A percentile compares a stretch with the other conserved stretches of the same genome.
Conservation (phyloP, 2,888 invertebrate species). For the Physocephala rufipes region DNA sequence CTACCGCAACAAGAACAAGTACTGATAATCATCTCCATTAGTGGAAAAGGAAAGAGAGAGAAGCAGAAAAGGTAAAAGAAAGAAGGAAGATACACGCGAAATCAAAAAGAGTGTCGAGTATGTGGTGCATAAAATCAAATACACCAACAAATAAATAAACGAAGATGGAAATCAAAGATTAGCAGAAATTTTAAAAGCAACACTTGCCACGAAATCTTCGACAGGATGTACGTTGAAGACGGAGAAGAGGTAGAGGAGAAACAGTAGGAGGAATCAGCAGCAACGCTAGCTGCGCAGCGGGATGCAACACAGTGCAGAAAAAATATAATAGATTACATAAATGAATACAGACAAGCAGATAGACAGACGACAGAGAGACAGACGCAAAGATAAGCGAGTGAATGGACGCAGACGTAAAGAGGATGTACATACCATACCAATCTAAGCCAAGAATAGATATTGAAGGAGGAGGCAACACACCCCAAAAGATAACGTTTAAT, state of each 20-base stretch:
- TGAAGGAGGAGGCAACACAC: neutral
- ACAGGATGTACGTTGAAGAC: no score
- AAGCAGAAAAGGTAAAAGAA: no score
- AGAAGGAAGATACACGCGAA: neutral
- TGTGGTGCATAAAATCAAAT: neutral
- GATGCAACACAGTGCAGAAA: constrained; percentile 34
- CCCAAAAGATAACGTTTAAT: neutral
- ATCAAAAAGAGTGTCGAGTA: no score
- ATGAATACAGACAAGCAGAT: constrained; percentile 16
- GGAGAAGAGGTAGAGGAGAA: constrained; percentile 24
- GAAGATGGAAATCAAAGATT: constrained; percentile 34
- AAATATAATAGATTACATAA: constrained; percentile 27
- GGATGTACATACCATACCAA: neutral
- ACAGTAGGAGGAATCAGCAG: neutral
- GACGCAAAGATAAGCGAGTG: constrained; percentile 45
- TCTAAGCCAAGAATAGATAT: neutral
- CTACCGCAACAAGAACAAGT: constrained; percentile 13
- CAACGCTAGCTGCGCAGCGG: constrained; percentile 18
- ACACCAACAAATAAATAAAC: neutral
- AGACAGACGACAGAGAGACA: neutral
- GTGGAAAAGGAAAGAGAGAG: neutral
- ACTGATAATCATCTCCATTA: constrained; percentile 53
- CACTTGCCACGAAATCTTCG: constrained; percentile 35
- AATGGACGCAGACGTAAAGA: neutral
- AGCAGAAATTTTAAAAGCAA: constrained; percentile 31